phyloP scores from a whole-genome alignment of 2,797 vertebrate species.

The Cichlasoma orientale region DNA sequence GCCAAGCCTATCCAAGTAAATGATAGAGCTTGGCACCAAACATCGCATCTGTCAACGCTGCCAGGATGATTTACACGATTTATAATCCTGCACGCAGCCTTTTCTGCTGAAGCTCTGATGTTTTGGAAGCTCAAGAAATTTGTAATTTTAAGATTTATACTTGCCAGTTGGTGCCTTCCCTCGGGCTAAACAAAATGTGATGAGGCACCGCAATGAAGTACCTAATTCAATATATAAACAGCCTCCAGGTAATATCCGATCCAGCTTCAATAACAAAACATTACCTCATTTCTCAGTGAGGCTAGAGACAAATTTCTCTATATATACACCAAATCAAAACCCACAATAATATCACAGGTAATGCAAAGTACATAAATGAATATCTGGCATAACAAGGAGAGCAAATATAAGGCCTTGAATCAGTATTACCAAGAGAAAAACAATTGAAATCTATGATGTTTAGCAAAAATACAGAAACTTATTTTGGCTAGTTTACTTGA shows the following conservation, averaged over 20 bases:
- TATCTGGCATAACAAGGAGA: not conserved
- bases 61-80: conserved; percentile 68
- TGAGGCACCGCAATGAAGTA: conserved; percentile 31
- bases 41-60: conserved; percentile 66
- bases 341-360: not conserved
- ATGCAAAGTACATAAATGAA: not conserved
- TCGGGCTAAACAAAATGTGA: conserved; percentile 46
- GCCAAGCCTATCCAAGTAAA: conserved; percentile 42
- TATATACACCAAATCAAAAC: not conserved
- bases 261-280: conserved; percentile 17
- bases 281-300: conserved; percentile 28
- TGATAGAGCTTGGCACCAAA: conserved; percentile 53
- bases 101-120: conserved; percentile 48
- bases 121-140: conserved; percentile 58
- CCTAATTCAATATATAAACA: conserved; percentile 38
- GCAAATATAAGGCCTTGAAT: not conserved
- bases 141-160: conserved; percentile 36
- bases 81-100: conserved; percentile 56
- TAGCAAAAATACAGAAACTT: too few species aligned
- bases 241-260: conserved; percentile 41
- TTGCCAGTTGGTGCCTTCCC: conserved; percentile 48
- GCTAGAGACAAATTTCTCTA: not conserved
- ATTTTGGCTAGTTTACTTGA: not conserved
- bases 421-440: not conserved
- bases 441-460: not conserved